These are phyloP conservation scores for Diogma glabrata DNA, from an alignment of 2,888 invertebrate species.

Conservation along the genomic window DNA sequence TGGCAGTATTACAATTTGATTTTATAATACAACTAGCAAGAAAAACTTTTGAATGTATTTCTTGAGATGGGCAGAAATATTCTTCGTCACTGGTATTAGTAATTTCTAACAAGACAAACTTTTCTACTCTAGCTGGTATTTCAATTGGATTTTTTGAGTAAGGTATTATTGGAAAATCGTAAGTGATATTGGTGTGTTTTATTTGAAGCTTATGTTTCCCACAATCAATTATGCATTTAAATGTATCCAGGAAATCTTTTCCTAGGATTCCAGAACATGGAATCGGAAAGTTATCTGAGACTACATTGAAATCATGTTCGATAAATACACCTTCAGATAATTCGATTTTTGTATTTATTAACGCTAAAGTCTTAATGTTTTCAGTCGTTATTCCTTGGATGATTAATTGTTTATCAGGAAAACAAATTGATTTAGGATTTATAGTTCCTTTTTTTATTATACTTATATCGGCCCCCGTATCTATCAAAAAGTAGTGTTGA, in stretches of 20 bases:
- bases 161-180: too few relatives aligned
- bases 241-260: slow-evolving; percentile 10
- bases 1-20: too few relatives aligned
- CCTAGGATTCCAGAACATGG: slow-evolving; percentile 8
- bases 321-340: slow-evolving; percentile 7
- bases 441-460: slow-evolving; percentile 13
- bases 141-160: too few relatives aligned
- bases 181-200: background rate
- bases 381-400: slow-evolving; percentile 13
- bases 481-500: slow-evolving; percentile 11
- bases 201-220: too few relatives aligned
- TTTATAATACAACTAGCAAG: background rate
- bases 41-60: background rate
- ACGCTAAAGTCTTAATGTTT: slow-evolving; percentile 9
- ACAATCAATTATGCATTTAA: too few relatives aligned
- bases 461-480: slow-evolving; percentile 15
- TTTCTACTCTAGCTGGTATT: background rate
- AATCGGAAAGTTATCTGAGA: slow-evolving; percentile 12
- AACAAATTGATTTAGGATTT: slow-evolving; percentile 4
- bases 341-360: slow-evolving; percentile 9
- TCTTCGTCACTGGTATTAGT: background rate
- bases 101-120: background rate
- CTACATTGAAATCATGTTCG: slow-evolving; percentile 13
- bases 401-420: background rate
- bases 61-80: background rate